Base-by-base conservation (phyloP, 2,797 vertebrate species). In the Xerus rutilus region DNA sequence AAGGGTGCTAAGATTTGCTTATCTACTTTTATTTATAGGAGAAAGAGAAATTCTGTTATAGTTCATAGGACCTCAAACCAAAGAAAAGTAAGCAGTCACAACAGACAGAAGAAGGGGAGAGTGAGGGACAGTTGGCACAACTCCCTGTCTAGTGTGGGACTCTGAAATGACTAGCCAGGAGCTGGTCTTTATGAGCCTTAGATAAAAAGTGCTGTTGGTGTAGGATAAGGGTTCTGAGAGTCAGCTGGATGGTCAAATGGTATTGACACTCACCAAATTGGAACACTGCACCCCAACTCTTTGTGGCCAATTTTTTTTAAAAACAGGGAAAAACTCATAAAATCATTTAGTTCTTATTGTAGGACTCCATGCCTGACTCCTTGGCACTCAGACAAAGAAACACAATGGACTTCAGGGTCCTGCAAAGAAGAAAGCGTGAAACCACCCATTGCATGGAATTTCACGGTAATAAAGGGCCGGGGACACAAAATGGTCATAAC, bases 81-180 rank as follows among this genome's bases (percentile, higher is more conserved):
- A 96, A 98, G 96, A 96, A 96, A 97, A 97, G 74, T 83, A 96
- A 97, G 93, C 85, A 90, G 93, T 97, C 92, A 96, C 83, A 94
- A 91, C 67, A 95, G 77, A 96, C 64, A 87, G 52, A 95, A 95
- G 91, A 89, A 97, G 78, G 94, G 95, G 97, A 92, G 57, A 97
- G 47, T 96, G 97, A 97, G 95, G 52, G 79, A 64, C 83, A 96
- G 85, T 92, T 96, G 93, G 88, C 32, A 25, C 17, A 30, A 2
- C 17, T 8, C 59, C n/a, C 3, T 20, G 8, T 64, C 69, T 32
- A 7, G 20, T 23, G 32, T 79, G 49, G 45, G n/a, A 32, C 39
- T 73, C 35, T 67, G 49, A 89, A 84, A 25, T 84, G 84, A 25
- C 65, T 73, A 45, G 32, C 47, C 9, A 0, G 35, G 32, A 28